A percentile compares a stretch with the other conserved stretches of the same genome.
Conservation (phyloP, 2,888 invertebrate genomes). For the Lampropteryx suffumata region DNA sequence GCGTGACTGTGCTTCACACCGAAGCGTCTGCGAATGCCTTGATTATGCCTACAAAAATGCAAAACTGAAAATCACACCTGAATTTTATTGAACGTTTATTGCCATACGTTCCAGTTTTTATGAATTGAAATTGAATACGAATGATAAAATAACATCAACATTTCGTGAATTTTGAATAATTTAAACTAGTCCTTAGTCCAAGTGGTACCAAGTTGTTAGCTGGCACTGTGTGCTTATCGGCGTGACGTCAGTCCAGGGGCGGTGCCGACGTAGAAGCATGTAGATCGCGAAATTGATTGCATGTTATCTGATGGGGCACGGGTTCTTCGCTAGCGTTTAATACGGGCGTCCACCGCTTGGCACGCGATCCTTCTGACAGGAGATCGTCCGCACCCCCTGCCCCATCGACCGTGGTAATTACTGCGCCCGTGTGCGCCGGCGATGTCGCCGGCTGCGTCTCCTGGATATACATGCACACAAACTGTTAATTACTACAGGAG, state of each 20-base stretch:
- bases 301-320: constrained; percentile 81
- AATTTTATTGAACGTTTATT: constrained; percentile 9
- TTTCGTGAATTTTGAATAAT: constrained; percentile 45
- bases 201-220: constrained; percentile 71
- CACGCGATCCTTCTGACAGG: constrained; percentile 81
- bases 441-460: constrained; percentile 66
- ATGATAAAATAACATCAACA: constrained; percentile 28
- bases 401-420: constrained; percentile 74
- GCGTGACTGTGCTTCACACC: constrained; percentile 71
- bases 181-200: too few relatives aligned
- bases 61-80: constrained; percentile 44
- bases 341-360: constrained; percentile 71
- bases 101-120: constrained; percentile 13
- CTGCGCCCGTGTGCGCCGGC: constrained; percentile 72
- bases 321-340: constrained; percentile 81
- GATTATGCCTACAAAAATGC: constrained; percentile 58
- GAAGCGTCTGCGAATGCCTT: constrained; percentile 70
- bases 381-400: constrained; percentile 72
- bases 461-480: constrained; percentile 31
- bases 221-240: constrained; percentile 75
- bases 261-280: constrained; percentile 78
- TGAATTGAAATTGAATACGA: constrained; percentile 18
- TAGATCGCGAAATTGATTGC: constrained; percentile 83
- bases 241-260: constrained; percentile 77
- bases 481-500: constrained; percentile 41